These are phyloP conservation scores for Eriocheir sinensis DNA, from an alignment of 1,140 invertebrate species.

Conservation along the genomic window DNA sequence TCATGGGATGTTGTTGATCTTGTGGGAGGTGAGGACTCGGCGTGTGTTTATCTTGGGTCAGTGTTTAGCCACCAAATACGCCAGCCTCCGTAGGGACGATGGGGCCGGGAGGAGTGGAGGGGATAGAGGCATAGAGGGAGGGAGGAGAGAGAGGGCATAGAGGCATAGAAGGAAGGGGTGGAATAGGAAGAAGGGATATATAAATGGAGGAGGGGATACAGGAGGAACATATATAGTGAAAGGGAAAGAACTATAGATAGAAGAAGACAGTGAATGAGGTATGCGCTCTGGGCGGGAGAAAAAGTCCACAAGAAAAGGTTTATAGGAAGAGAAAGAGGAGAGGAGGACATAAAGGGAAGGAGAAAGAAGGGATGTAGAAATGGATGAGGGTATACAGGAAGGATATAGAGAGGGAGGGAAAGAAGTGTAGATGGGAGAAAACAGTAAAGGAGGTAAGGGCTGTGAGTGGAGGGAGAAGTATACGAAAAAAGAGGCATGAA, in stretches of 20 bases:
- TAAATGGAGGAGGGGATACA: too few species aligned
- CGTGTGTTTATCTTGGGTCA: constrained; percentile 57
- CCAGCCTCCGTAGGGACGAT: constrained; percentile 44
- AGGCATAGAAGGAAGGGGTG: neutral
- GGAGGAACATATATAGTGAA: too few species aligned
- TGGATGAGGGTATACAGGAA: neutral
- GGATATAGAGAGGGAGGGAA: neutral
- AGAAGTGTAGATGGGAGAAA: neutral
- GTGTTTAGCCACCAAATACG: constrained; percentile 68
- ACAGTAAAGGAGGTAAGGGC: too few species aligned
- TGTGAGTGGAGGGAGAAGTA: neutral
- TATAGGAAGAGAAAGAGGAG: too few species aligned
- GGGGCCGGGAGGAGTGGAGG: too few species aligned
- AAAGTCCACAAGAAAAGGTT: too few species aligned
- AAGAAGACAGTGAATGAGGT: too few species aligned
- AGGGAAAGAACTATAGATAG: too few species aligned
- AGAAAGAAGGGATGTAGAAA: neutral
- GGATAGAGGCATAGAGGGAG: neutral
- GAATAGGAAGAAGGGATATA: too few species aligned
- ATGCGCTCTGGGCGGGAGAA: too few species aligned
- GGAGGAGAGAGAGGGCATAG: neutral
- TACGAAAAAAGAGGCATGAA: neutral
- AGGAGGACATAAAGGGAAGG: neutral
- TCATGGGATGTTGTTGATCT: constrained; percentile 67
- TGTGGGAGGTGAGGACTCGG: constrained; percentile 44